Evolutionary conservation across 2,113 vertebrate genomes (phyloP), one percentile per base, ranked within the genome.

Genomic region (Typhlomys cinereus): DNA sequence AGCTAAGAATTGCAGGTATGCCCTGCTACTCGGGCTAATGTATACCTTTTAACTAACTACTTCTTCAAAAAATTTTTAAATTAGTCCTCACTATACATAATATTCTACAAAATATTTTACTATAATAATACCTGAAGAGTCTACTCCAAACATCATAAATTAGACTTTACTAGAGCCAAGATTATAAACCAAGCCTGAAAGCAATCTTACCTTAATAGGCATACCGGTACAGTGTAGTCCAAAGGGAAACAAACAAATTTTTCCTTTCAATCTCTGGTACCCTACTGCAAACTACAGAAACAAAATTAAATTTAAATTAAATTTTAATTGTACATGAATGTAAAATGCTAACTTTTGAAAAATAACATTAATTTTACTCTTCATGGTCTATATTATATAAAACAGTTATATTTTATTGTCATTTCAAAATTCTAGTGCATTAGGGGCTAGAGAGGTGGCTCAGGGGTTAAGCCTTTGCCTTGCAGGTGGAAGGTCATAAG

Each of bases 211-310:
- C 98, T 99, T 99, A 96, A 99, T 99, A 12, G 99, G 99, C 99
- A 99, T 99, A 89, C 99, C 99, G 50, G 99, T 99, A 96, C 99
- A 99, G 96, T 99, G 99, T 5, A 99, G 97, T 17, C 99, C 99
- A 52, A 99, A 99, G 0, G 99, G 99, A 91, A 99, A 99, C 64
- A 99, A 97, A 90, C 99, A 99, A 39, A 25, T 97, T 96, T 98
- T 99, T 74, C 99, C 99, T 97, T 99, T 99, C 85, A 99, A 88
- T 87, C 98, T 98, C 97, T 99, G 99, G 96, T 98, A 99, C 18
- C 99, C 99, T 46, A 99, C 90, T 64, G 97, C 98, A 84, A 99
- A 99, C 99, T 99, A 89, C 0, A 88, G 29, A 54, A 69, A 96
- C 36, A 44, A 87, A 94, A 89, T 90, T 66, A 82, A 66, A 90